Evolutionary conservation across 1,140 invertebrate genomes (phyloP).

Genomic region (Drosophila erecta): DNA sequence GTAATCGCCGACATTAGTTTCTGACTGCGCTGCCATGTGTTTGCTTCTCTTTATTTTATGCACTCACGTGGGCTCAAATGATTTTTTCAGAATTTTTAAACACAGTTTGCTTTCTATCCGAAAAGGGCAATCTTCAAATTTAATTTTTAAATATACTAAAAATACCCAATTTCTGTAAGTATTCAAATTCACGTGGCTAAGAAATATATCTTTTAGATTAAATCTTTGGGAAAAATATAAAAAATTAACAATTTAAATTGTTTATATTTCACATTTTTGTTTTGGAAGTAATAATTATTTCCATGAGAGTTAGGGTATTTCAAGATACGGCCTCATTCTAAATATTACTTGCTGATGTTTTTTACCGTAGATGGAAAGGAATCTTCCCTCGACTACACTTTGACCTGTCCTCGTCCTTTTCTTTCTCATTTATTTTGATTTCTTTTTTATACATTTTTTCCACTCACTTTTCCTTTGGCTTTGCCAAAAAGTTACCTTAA

Average conservation of each 20-base stretch:
- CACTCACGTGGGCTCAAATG: slow-evolving; percentile 39
- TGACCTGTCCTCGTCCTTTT: slow-evolving; percentile 59
- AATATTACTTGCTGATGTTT: slow-evolving; percentile 1
- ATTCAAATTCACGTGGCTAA: too few species aligned
- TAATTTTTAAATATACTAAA: too few species aligned
- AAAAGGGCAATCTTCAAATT: too few species aligned
- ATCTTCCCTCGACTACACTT: slow-evolving; percentile 23
- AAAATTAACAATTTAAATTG: too few species aligned
- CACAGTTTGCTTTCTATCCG: too few species aligned
- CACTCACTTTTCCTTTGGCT: slow-evolving; percentile 2
- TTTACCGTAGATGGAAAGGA: slow-evolving; percentile 8
- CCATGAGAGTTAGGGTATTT: background rate
- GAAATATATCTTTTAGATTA: too few species aligned
- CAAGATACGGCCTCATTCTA: background rate
- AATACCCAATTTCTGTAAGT: too few species aligned
- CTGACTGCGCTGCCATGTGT: slow-evolving; percentile 37
- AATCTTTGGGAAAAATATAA: too few species aligned
- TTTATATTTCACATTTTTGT: background rate
- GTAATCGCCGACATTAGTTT: slow-evolving; percentile 81
- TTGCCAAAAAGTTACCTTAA: slow-evolving; percentile 62
- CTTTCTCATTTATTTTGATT: slow-evolving; percentile 57
- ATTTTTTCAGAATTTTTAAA: background rate
- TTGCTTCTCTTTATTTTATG: slow-evolving; percentile 38
- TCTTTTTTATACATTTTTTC: slow-evolving; percentile 41
- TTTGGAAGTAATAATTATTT: background rate